Base-by-base conservation (phyloP, 1,140 invertebrate species). In the Carcinoscorpius rotundicauda region DNA sequence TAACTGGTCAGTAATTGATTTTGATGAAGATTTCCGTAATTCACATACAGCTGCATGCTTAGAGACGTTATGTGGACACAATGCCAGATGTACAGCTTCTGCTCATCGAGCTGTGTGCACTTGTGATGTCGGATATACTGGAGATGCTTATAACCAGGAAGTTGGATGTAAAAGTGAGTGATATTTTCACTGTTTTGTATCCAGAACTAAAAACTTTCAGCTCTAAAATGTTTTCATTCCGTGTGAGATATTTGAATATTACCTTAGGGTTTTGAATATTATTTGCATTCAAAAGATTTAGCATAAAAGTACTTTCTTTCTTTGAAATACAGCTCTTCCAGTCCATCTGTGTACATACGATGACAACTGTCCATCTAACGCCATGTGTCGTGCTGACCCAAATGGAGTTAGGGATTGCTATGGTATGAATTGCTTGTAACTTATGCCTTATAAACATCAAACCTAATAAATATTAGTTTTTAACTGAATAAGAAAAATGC, bases 91-190 rank as follows among this genome's bases (percentile, higher is more conserved):
- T 60, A 56, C 62, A 4, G 71, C 68, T 3, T 68, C 68, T 51
- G 66, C 69, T 48, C 72, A 73, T 58, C 71, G 71, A 71, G 82
- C 85, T 3, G 79, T 87, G 9, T 95, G 91, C 72, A 82, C 82
- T 5, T 95, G 92, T 74, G 78, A 84, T 72, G 79, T 87, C 11
- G 91, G 89, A 29, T 87, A 83, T 64, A 91, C 89, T 6, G 91
- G 91, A 60, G 88, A 93, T 78, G 87, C 91, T n/a, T 70, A 71
- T 49, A 67, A 70, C 59, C 66, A 58, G 56, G 64, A 55, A 49
- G 51, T 66, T 52, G 72, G 72, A 3, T 73, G 72, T 62, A 64
- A 72, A 58, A n/a, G n/a, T 8, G 53, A 8, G 6, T n/a, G 53
- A 55, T 55, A 29, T 29, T 29, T 29, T 29, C 29, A 29, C 29